These are phyloP conservation scores for Premnoplex brunnescens DNA, from an alignment of 2,797 vertebrate species.

Conservation along the genomic window DNA sequence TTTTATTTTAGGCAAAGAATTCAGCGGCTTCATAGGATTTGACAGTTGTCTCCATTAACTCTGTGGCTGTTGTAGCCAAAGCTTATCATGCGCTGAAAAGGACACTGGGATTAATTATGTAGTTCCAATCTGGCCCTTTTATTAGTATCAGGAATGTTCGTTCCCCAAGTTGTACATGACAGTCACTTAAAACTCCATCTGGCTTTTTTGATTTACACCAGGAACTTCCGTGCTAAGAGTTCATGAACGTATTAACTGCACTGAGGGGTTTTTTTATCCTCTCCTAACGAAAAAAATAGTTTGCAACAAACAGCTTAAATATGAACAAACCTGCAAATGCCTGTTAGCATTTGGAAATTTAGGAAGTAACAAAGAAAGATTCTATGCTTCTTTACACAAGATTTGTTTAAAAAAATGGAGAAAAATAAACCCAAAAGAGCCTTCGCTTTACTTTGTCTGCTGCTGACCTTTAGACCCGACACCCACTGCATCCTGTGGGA, in stretches of 20 bases:
- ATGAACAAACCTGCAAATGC: not conserved
- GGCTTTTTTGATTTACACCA: slow-evolving; percentile 46
- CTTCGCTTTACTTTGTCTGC: not conserved
- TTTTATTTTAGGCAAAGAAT: slow-evolving; percentile 9
- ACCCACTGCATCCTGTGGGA: slow-evolving; percentile 60
- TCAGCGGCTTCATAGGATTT: not conserved
- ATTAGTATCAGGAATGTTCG: slow-evolving; percentile 4
- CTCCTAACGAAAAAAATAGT: not conserved
- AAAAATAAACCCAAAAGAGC: slow-evolving; percentile 4
- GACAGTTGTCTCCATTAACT: slow-evolving; percentile 1
- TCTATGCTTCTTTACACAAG: not conserved
- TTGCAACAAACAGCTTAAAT: not conserved
- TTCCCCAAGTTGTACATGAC: slow-evolving; percentile 14
- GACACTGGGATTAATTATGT: not conserved
- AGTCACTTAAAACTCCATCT: slow-evolving; percentile 50
- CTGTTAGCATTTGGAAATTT: not conserved
- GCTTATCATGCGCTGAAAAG: slow-evolving; percentile 29
- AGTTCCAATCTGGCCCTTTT: slow-evolving; percentile 45
- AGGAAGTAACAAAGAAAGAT: not conserved
- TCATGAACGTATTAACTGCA: not conserved
- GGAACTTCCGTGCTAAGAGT: slow-evolving; percentile 17
- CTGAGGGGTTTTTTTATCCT: not conserved
- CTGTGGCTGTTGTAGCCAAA: not conserved
- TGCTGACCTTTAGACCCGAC: slow-evolving; percentile 56
- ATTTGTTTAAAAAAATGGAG: not conserved